A percentile compares a stretch with the other conserved stretches of the same genome.
phyloP scores from a whole-genome alignment of 2,113 vertebrate genomes.

The Phrynosoma blainvillii region DNA sequence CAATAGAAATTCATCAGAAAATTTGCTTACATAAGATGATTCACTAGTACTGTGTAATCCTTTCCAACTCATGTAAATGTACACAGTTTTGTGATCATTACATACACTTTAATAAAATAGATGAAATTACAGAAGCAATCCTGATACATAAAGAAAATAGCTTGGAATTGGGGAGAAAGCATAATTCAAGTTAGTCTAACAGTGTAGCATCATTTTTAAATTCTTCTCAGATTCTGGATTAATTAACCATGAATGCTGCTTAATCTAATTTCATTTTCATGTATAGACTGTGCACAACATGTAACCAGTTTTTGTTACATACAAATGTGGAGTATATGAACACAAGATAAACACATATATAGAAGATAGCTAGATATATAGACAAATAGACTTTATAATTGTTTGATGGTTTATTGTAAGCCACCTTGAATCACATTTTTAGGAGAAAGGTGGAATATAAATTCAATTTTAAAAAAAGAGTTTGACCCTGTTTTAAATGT shows the following conservation, averaged over 20 bases:
- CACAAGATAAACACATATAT: too few relatives aligned
- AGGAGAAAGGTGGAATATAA: too few relatives aligned
- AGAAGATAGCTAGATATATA: too few relatives aligned
- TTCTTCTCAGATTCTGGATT: too few relatives aligned
- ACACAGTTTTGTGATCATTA: background rate
- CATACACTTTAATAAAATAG: background rate
- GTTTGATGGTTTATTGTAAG: too few relatives aligned
- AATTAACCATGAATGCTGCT: background rate
- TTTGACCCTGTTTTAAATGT: too few relatives aligned
- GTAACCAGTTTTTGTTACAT: background rate
- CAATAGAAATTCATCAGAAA: conserved; percentile 66
- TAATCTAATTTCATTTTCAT: background rate
- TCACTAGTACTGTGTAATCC: conserved; percentile 55
- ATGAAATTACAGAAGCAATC: background rate
- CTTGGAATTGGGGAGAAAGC: background rate
- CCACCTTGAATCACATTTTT: too few relatives aligned
- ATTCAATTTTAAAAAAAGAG: too few relatives aligned
- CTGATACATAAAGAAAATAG: background rate
- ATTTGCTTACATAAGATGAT: conserved; percentile 69
- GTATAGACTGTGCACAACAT: too few relatives aligned
- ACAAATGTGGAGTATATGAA: too few relatives aligned
- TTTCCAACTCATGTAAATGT: conserved; percentile 46
- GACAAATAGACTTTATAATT: too few relatives aligned
- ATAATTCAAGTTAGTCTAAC: background rate
- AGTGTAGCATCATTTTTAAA: too few relatives aligned